Conservation (phyloP, 2,113 vertebrate genomes). For the Himantopus leucocephalus region DNA sequence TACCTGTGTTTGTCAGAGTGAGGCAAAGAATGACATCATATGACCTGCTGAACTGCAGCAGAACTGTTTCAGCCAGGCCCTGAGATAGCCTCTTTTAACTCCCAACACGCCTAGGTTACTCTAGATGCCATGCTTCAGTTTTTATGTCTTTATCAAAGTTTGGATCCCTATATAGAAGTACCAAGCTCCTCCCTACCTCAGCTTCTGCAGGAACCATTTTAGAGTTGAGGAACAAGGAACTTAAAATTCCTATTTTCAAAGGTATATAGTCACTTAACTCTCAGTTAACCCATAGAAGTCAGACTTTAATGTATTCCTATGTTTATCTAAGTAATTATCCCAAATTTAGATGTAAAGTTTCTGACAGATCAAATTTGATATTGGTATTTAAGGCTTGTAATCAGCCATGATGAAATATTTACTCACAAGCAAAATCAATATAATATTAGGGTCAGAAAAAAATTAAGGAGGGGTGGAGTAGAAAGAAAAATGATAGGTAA, state of each 20-base stretch:
- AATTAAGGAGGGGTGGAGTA: accelerated
- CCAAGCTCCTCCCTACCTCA: not conserved
- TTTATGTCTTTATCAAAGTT: not conserved
- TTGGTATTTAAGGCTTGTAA: not conserved
- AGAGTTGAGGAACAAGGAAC: not conserved
- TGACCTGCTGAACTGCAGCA: not conserved
- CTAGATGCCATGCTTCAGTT: not conserved
- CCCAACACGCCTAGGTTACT: not conserved
- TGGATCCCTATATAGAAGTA: not conserved
- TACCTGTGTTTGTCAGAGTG: not conserved
- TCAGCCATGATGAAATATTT: not conserved
- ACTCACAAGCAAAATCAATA: not conserved
- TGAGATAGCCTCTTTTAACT: not conserved
- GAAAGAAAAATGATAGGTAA: not conserved
- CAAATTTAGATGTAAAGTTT: not conserved
- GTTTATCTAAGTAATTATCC: not conserved
- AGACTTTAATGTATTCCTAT: not conserved
- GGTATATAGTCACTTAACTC: not conserved
- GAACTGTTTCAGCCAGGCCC: not conserved
- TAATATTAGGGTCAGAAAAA: not conserved
- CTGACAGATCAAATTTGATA: not conserved
- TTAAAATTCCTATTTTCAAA: not conserved
- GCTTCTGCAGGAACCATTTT: not conserved
- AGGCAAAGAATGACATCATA: not conserved
- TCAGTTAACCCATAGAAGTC: not conserved